Evolutionary conservation across 1,140 invertebrate species (phyloP).

Genomic region (Maniola jurtina): DNA sequence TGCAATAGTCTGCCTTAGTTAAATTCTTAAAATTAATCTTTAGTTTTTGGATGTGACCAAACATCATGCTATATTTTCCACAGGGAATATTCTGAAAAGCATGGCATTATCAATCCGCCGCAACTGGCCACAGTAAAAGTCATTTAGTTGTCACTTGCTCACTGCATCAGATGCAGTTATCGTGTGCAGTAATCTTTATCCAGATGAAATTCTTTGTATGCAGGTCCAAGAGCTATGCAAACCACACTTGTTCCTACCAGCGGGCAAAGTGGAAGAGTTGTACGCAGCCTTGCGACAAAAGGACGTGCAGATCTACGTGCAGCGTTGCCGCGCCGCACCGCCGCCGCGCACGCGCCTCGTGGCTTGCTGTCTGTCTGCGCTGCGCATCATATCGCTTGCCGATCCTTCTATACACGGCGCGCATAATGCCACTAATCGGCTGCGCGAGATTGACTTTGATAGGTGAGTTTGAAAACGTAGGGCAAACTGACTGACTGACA

Average conservation of each 20-base stretch:
- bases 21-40: too few species aligned
- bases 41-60: too few species aligned
- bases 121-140: too few species aligned
- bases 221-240: slow-evolving; percentile 84
- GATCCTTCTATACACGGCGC: slow-evolving; percentile 88
- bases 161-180: too few species aligned
- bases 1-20: too few species aligned
- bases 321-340: slow-evolving; percentile 80
- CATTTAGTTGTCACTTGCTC: too few species aligned
- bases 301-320: slow-evolving; percentile 97
- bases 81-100: too few species aligned
- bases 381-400: slow-evolving; percentile 89
- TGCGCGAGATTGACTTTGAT: slow-evolving; percentile 57
- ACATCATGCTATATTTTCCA: background rate
- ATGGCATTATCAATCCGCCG: too few species aligned
- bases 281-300: slow-evolving; percentile 91
- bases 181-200: background rate
- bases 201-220: background rate
- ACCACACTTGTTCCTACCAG: slow-evolving; percentile 89
- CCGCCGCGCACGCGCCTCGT: slow-evolving; percentile 83
- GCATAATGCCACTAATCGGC: slow-evolving; percentile 24
- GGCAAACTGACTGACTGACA: too few species aligned
- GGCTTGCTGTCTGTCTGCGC: slow-evolving; percentile 47
- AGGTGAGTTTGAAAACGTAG: slow-evolving; percentile 38
- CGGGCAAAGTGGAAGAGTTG: slow-evolving; percentile 93